phyloP scores from a whole-genome alignment of 2,888 invertebrate species.

The Diplazon laetatorius region DNA sequence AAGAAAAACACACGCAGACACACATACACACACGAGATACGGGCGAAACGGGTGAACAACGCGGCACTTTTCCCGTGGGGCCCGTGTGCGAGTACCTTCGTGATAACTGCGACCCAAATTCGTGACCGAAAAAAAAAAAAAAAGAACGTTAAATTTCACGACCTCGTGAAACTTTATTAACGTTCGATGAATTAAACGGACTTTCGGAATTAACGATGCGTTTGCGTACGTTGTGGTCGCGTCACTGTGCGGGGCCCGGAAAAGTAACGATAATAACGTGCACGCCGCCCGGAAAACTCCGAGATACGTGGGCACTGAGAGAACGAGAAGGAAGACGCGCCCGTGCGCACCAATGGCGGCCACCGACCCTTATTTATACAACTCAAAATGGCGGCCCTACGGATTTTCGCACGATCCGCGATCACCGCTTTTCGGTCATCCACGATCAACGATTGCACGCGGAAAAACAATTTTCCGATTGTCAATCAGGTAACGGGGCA shows the following conservation, averaged over 20 bases:
- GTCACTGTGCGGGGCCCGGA: conserved; percentile 9
- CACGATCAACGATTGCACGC: conserved; percentile 2
- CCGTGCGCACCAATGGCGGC: conserved; percentile 80
- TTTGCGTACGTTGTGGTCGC: background rate
- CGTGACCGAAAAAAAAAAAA: too few species aligned
- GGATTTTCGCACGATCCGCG: conserved; percentile 74
- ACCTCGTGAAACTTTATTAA: conserved; percentile 50
- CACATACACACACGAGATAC: background rate
- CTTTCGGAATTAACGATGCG: too few species aligned
- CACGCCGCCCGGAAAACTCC: conserved; percentile 55
- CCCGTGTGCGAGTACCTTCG: conserved; percentile 67
- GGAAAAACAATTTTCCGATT: conserved; percentile 50
- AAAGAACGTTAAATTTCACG: conserved; percentile 64
- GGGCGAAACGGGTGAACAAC: conserved; percentile 68
- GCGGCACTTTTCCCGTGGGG: conserved; percentile 74
- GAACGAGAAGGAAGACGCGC: conserved; percentile 79
- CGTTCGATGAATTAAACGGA: too few species aligned
- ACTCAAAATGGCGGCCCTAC: conserved; percentile 80
- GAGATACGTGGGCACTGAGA: conserved; percentile 36
- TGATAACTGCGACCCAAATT: conserved; percentile 71
- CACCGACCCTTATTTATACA: conserved; percentile 79
- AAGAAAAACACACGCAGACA: too few species aligned
- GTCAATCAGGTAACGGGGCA: conserved; percentile 68
- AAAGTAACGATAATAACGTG: conserved; percentile 28
- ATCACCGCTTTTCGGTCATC: conserved; percentile 63